These are phyloP conservation scores for Kryphioiulus occultus DNA, from an alignment of 2,888 invertebrate genomes.

Conservation along the genomic window DNA sequence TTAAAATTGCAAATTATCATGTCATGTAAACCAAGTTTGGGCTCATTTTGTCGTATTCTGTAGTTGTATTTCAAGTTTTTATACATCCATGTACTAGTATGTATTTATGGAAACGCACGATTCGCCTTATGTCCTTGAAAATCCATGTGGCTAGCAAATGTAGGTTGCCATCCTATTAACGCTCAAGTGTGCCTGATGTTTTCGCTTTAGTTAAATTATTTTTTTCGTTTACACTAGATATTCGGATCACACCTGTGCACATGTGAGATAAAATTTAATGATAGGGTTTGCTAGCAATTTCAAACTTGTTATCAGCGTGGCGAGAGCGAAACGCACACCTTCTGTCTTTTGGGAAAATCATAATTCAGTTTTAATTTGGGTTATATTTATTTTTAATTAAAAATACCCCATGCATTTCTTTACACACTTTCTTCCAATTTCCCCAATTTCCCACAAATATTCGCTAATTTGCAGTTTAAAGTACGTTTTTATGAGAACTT, in stretches of 20 bases:
- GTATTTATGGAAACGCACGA: neutral
- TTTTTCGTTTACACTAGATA: conserved; percentile 27
- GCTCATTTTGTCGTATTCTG: neutral
- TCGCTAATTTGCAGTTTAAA: too few relatives aligned
- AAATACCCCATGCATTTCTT: neutral
- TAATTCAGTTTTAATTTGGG: neutral
- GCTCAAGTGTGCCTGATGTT: conserved; percentile 1
- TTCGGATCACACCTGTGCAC: conserved; percentile 10
- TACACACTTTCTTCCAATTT: too few relatives aligned
- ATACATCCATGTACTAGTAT: too few relatives aligned
- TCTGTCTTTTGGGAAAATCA: neutral
- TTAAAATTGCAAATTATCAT: neutral
- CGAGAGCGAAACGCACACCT: neutral
- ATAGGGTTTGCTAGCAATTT: neutral
- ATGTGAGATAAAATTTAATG: conserved; percentile 17
- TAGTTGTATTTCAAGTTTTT: neutral
- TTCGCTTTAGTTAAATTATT: conserved; percentile 21
- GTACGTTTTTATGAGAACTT: too few relatives aligned
- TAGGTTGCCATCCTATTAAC: conserved; percentile 34
- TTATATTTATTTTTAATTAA: neutral
- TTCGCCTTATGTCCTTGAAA: neutral
- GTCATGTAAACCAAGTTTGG: neutral
- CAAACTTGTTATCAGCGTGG: neutral
- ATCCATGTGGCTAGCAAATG: neutral
- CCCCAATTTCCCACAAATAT: too few relatives aligned